These are phyloP conservation scores for Gallirallus australis DNA, from an alignment of 2,797 vertebrate genomes.

Conservation along the genomic window DNA sequence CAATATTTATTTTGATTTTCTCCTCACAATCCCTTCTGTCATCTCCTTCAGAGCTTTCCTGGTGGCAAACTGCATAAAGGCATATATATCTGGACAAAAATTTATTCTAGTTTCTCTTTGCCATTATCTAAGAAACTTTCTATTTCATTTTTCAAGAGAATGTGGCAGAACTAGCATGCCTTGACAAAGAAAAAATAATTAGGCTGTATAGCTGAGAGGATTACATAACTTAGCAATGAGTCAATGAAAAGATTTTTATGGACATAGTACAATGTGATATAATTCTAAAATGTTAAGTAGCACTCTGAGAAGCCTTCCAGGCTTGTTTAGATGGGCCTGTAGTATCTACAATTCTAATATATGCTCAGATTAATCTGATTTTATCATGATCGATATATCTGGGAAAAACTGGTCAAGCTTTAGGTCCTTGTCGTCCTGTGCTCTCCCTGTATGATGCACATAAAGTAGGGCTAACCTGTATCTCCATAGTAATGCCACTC, in stretches of 20 bases:
- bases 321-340: not conserved
- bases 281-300: not conserved
- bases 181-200: conserved; percentile 32
- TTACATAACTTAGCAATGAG: not conserved
- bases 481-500: not conserved
- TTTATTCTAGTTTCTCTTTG: not conserved
- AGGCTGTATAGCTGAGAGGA: not conserved
- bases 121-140: not conserved
- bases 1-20: not conserved
- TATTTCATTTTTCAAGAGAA: not conserved
- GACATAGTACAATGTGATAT: not conserved
- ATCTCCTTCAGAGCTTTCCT: not conserved
- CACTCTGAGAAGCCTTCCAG: not conserved
- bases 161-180: conserved; percentile 1
- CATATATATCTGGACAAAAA: not conserved
- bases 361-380: not conserved
- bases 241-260: not conserved
- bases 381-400: not conserved
- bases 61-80: not conserved
- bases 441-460: not conserved
- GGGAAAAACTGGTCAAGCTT: not conserved
- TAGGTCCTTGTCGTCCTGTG: not conserved
- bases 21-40: not conserved
- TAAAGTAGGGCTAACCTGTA: not conserved
- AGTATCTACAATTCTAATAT: not conserved